Percentiles rank a stretch among this genome's conserved stretches.
phyloP scores from a whole-genome alignment of 2,113 vertebrate genomes.

The Catharus bicknelli region DNA sequence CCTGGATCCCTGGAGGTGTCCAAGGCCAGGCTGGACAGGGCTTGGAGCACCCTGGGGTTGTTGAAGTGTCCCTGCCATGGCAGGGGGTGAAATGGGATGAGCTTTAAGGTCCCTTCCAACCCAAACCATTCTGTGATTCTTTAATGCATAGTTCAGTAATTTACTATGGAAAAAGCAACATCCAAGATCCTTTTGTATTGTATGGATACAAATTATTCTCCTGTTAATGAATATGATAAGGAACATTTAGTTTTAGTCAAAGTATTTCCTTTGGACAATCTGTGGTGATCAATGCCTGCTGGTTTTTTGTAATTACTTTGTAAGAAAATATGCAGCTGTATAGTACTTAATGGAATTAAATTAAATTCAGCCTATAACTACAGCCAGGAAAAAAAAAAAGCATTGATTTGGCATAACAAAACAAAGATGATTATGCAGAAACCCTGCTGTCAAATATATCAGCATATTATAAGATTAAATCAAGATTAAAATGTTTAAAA shows the following conservation, averaged over 20 bases:
- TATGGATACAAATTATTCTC: not conserved
- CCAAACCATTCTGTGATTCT: not conserved
- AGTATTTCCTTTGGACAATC: slow-evolving; percentile 21
- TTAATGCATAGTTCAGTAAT: not conserved
- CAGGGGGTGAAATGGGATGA: not conserved
- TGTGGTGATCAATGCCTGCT: slow-evolving; percentile 41
- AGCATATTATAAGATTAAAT: slow-evolving; percentile 38
- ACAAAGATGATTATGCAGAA: slow-evolving; percentile 39
- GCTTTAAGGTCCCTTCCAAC: not conserved
- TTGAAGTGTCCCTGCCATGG: not conserved
- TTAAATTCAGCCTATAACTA: slow-evolving; percentile 2
- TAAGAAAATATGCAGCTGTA: slow-evolving; percentile 18
- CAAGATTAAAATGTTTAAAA: slow-evolving; percentile 12
- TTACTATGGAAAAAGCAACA: not conserved
- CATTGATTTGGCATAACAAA: slow-evolving; percentile 19
- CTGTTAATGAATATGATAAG: not conserved
- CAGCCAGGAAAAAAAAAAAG: not conserved
- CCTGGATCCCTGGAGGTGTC: not conserved
- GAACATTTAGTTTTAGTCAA: slow-evolving; percentile 15
- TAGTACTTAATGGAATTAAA: slow-evolving; percentile 29
- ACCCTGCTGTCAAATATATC: slow-evolving; percentile 7
- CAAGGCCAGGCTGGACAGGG: not conserved
- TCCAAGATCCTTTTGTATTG: not conserved
- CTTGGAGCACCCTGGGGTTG: rapidly evolving
- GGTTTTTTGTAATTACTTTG: slow-evolving; percentile 27